A percentile compares a stretch with the other conserved stretches of the same genome.
phyloP scores from a whole-genome alignment of 2,797 vertebrate genomes.

The Enteromius fasciolatus region DNA sequence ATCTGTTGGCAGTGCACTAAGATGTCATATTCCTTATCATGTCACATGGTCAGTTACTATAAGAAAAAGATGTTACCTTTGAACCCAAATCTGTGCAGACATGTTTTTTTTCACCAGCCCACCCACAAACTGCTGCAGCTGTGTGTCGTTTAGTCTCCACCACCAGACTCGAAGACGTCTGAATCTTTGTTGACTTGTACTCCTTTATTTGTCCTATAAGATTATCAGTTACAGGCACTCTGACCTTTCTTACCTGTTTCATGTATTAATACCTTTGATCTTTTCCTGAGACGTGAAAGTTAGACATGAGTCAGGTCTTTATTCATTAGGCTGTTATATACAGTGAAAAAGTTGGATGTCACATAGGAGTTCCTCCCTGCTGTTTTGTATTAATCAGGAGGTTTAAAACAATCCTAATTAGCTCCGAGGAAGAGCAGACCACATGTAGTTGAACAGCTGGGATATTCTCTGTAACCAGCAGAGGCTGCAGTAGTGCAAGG shows the following conservation, averaged over 20 bases:
- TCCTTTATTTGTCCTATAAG: background rate
- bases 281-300: background rate
- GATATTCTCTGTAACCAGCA: constrained; percentile 29
- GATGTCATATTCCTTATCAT: background rate
- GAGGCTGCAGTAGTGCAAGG: background rate
- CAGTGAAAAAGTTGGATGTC: background rate
- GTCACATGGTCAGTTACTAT: background rate
- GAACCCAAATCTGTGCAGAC: background rate
- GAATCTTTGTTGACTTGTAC: background rate
- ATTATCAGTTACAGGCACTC: background rate
- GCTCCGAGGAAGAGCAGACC: constrained; percentile 7
- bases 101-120: background rate
- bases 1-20: background rate
- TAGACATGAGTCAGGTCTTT: background rate
- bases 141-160: background rate
- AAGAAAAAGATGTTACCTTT: background rate
- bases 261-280: background rate
- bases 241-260: background rate
- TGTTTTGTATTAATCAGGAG: constrained; percentile 25
- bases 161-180: background rate
- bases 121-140: background rate
- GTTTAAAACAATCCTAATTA: constrained; percentile 6
- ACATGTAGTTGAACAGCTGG: constrained; percentile 16
- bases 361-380: background rate
- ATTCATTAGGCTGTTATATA: background rate